phyloP scores from a whole-genome alignment of 2,888 invertebrate genomes.

The Enoplolaimus lenunculus region DNA sequence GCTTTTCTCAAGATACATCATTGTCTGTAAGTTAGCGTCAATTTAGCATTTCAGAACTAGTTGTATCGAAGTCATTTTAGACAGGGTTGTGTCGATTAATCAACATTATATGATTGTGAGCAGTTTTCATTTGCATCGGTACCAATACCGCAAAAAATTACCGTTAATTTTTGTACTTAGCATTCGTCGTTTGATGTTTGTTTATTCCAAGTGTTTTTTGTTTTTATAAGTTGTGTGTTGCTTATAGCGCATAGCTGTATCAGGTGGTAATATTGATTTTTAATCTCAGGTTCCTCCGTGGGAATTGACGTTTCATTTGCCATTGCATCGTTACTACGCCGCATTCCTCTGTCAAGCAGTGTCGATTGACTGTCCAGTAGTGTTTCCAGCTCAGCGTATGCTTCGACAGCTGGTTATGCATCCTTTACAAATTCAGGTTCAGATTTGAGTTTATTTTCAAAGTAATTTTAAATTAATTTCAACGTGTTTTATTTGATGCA shows the following conservation, averaged over 20 bases:
- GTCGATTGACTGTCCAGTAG: constrained; percentile 41
- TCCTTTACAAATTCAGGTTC: constrained; percentile 77
- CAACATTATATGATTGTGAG: background rate
- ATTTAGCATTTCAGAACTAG: background rate
- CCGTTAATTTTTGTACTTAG: too few relatives aligned
- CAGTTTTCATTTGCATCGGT: too few relatives aligned
- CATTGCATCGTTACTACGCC: constrained; percentile 82
- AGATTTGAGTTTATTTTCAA: constrained; percentile 35
- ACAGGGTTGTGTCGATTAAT: background rate
- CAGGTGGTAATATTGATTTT: too few relatives aligned
- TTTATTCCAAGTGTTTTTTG: too few relatives aligned
- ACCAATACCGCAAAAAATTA: too few relatives aligned
- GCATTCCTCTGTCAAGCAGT: constrained; percentile 72
- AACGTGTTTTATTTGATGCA: too few relatives aligned
- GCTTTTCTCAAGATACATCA: background rate
- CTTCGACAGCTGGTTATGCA: constrained; percentile 73
- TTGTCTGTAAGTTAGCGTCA: constrained; percentile 12
- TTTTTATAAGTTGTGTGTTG: too few relatives aligned
- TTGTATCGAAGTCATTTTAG: background rate
- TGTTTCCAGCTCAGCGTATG: constrained; percentile 24
- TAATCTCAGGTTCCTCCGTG: constrained; percentile 30
- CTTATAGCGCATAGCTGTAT: too few relatives aligned
- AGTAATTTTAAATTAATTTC: too few relatives aligned
- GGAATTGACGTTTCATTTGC: constrained; percentile 87
- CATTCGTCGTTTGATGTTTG: too few relatives aligned